Evolutionary conservation across 2,113 vertebrate genomes (phyloP).

Genomic region (Burhinus oedicnemus): DNA sequence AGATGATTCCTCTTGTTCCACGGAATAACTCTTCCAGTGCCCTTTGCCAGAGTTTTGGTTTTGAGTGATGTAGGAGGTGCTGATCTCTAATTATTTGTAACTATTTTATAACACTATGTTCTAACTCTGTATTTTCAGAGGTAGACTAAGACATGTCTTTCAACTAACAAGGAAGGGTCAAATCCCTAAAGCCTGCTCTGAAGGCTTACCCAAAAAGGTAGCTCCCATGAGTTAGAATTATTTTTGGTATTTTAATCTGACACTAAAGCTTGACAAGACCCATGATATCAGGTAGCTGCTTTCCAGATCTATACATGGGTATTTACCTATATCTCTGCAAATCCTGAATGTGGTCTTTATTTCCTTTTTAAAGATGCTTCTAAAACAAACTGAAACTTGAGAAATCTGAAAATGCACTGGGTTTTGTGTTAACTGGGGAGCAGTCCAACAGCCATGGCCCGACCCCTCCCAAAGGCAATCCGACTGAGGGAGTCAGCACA

Average conservation of each 20-base stretch:
- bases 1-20: not conserved
- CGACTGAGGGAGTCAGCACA: not conserved
- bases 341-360: not conserved
- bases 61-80: not conserved
- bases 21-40: not conserved
- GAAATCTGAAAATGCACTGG: not conserved
- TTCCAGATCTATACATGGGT: not conserved
- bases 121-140: not conserved
- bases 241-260: not conserved
- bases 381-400: rapidly evolving
- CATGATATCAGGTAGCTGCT: not conserved
- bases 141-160: not conserved
- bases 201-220: not conserved
- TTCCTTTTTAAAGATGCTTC: not conserved
- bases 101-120: not conserved
- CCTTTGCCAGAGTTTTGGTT: not conserved
- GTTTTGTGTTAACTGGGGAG: not conserved
- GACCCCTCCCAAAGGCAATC: not conserved
- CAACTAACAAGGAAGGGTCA: not conserved
- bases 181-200: not conserved
- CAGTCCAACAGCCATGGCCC: not conserved
- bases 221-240: not conserved
- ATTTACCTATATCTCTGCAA: not conserved
- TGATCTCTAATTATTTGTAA: not conserved
- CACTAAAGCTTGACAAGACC: not conserved